phyloP scores from a whole-genome alignment of 2,888 invertebrate species.

The Eristalis pertinax region DNA sequence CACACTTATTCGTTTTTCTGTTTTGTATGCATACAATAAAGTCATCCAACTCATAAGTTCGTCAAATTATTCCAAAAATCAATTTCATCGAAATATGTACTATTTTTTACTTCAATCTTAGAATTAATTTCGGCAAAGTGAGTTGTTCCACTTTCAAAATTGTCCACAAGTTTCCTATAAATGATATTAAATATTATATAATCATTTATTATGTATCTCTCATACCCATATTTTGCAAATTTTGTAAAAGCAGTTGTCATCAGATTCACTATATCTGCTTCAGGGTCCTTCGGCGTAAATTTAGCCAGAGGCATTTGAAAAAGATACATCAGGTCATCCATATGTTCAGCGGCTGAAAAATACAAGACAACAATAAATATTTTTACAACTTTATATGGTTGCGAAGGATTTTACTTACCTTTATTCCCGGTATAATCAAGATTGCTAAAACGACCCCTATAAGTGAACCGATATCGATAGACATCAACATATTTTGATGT shows the following conservation, averaged over 20 bases:
- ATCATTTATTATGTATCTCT: background rate
- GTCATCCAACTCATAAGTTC: background rate
- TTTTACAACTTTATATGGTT: background rate
- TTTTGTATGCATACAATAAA: background rate
- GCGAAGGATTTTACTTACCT: constrained; percentile 27
- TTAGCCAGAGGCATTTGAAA: constrained; percentile 79
- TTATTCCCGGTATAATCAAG: constrained; percentile 73
- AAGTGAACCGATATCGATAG: constrained; percentile 82
- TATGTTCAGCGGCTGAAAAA: constrained; percentile 78
- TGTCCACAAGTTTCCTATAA: constrained; percentile 29
- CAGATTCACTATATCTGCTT: constrained; percentile 80
- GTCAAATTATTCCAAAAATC: constrained; percentile 36
- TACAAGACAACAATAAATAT: background rate
- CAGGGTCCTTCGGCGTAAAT: constrained; percentile 79
- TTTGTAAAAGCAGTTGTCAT: constrained; percentile 81
- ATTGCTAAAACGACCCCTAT: constrained; percentile 81
- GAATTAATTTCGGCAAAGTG: constrained; percentile 30
- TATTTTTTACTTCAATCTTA: constrained; percentile 9
- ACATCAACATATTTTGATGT: constrained; percentile 80
- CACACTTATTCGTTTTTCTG: background rate
- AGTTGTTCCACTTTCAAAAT: constrained; percentile 29
- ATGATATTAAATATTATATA: background rate
- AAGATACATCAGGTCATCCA: constrained; percentile 83
- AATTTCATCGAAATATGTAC: constrained; percentile 19
- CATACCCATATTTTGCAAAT: constrained; percentile 81